Base-by-base conservation (phyloP, 2,113 vertebrate genomes). In the Lota lota region DNA sequence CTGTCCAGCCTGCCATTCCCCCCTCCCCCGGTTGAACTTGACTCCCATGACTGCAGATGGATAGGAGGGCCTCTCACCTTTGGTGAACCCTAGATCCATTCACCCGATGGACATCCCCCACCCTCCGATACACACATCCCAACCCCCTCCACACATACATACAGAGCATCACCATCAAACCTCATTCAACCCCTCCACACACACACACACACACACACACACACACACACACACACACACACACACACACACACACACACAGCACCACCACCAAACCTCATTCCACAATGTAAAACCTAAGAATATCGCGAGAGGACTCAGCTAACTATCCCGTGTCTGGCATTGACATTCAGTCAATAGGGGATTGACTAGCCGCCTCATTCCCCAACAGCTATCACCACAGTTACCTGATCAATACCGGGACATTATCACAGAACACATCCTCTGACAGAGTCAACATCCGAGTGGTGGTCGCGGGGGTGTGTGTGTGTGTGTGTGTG, bases 21-120 rank as follows among this genome's bases (percentile, higher is more conserved):
- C 75, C 84, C 84, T 88, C 87, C 87, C 72, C 64, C 85, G 81
- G 82, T 79, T 93, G 91, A 92, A 93, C 91, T 92, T 92, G 91
- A 92, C 90, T 91, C 87, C 75, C 70, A 82, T 74, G 73, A 83
- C 83, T 84, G 80, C 90, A 91, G 87, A 91, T 89, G 90, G 88
- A 83, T 81, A 73, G 80, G 81, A 81, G 82, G 77, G 68, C 72
- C 85, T 75, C 70, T 87, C 85, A 91, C 87, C 89, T 88, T 84
- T 78, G 73, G 69, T 90, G 88, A 91, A 89, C 89, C 79, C 77
- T 83, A 75, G 67, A 75, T 75, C 76, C 67, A 66, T 64, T n/a
- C n/a, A n/a, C n/a, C n/a, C n/a, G n/a, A n/a, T n/a, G n/a, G n/a
- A n/a, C n/a, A 61, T 76, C 75, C 59, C 77, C 80, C 66, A 11